Base-by-base conservation (phyloP, 2,888 invertebrate species). In the Abrostola triplasia region DNA sequence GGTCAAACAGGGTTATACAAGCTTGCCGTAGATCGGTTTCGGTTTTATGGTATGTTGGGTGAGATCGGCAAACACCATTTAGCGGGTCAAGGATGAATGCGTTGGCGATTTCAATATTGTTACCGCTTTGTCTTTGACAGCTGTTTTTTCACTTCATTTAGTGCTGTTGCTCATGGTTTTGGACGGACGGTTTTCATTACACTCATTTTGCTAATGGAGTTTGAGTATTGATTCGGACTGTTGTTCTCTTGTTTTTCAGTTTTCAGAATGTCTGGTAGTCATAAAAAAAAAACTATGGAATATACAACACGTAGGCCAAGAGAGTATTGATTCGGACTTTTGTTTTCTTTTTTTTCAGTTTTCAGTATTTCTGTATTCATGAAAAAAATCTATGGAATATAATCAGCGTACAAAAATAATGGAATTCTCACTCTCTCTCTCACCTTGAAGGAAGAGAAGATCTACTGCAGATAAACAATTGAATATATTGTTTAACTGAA, bases 31-130 rank as follows among this genome's bases (percentile, higher is more conserved):
- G 67, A 75, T 77, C 62, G 67, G 67, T 64, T 68, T 66, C 64
- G 73, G 77, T 79, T 77, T 78, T 73, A 77, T 66, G 79, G 68
- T 59, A 70, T 70, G 76, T 72, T 72, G 36, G 55, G 62, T 59
- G 53, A 64, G 50, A 73, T 76, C 65, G 70, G 63, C 59, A 79
- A 76, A 79, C 79, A 73, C 67, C 63, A 53, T 71, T 68, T 57
- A 48, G 44, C 24, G 50, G 57, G 65, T 67, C 77, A 76, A 72
- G 79, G 67, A 65, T 63, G 61, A 69, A 61, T 50, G 75, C 50
- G 42, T 78, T 40, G 56, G 41, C 44, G 57, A 76, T 78, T 68
- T 71, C 64, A 78, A 77, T 69, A 72, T 57, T 55, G 76, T 59
- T 47, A 38, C 24, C 53, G 44, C 35, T 66, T 40, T 65, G n/a